These are phyloP conservation scores for Cygnus atratus DNA, from an alignment of 2,113 vertebrate genomes.

Conservation along the genomic window DNA sequence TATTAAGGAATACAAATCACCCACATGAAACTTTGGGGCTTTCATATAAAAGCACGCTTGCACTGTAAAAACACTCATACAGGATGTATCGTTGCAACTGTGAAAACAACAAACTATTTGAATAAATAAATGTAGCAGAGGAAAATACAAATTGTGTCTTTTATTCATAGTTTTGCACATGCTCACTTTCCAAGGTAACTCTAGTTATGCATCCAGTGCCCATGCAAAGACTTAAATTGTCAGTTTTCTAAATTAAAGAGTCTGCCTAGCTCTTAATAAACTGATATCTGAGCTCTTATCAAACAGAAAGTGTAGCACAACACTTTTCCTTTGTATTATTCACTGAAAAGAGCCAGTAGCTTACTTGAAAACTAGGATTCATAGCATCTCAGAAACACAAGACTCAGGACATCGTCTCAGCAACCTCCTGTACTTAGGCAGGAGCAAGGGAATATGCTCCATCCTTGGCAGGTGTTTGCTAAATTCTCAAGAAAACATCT, in stretches of 20 bases:
- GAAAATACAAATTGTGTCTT: neutral
- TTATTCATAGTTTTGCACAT: neutral
- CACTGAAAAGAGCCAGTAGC: neutral
- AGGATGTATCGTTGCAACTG: neutral
- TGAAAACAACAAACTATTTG: neutral
- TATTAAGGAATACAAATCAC: neutral
- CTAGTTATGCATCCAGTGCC: neutral
- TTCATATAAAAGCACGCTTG: neutral
- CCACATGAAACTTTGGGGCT: accelerated
- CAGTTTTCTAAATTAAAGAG: neutral
- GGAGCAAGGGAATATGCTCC: neutral
- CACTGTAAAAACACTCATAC: too few species aligned
- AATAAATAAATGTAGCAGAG: neutral
- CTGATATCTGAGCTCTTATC: neutral
- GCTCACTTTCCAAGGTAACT: neutral
- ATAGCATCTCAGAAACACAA: neutral
- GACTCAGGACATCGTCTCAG: neutral
- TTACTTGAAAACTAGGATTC: neutral
- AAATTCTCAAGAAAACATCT: neutral
- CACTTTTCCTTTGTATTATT: neutral
- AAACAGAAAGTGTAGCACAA: neutral
- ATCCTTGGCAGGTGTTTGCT: neutral
- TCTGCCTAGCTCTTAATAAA: neutral
- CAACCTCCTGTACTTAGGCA: neutral
- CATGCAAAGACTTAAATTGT: neutral